These are phyloP conservation scores for Liodrosophila aerea DNA, from an alignment of 2,888 invertebrate genomes.

Conservation along the genomic window DNA sequence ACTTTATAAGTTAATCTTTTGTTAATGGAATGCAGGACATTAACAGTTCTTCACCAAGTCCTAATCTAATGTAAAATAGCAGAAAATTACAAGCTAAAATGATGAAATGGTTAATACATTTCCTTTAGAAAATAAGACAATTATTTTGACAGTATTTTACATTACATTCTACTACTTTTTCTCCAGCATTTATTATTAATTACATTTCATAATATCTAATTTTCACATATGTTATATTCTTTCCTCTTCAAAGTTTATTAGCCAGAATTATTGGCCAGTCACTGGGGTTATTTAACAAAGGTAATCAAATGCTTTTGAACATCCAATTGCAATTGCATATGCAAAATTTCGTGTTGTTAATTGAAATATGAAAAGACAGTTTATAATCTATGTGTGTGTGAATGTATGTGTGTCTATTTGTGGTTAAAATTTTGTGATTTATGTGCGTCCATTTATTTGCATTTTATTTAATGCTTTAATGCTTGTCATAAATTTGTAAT, in stretches of 20 bases:
- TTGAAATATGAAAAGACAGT: constrained; percentile 6
- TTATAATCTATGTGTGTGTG: background rate
- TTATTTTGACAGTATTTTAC: too few species aligned
- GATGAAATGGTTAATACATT: too few species aligned
- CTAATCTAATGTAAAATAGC: too few species aligned
- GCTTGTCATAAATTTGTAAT: constrained; percentile 14
- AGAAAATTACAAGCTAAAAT: too few species aligned
- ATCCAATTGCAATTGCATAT: background rate
- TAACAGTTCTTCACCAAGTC: too few species aligned
- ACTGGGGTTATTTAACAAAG: constrained; percentile 10
- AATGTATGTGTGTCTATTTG: background rate
- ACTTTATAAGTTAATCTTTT: too few species aligned
- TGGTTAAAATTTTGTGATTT: constrained; percentile 1
- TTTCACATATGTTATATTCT: too few species aligned
- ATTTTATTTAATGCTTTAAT: constrained; percentile 4
- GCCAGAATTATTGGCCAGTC: constrained; percentile 9
- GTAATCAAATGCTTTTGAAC: constrained; percentile 14
- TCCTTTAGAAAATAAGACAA: too few species aligned
- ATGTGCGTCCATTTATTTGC: constrained; percentile 9
- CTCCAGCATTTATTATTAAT: too few species aligned
- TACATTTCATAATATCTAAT: too few species aligned
- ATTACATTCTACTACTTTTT: too few species aligned
- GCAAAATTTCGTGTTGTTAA: constrained; percentile 6
- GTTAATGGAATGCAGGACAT: too few species aligned
- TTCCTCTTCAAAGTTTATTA: background rate